Evolutionary conservation across 1,140 invertebrate genomes (phyloP).

Genomic region (Wiebesia pumilae): DNA sequence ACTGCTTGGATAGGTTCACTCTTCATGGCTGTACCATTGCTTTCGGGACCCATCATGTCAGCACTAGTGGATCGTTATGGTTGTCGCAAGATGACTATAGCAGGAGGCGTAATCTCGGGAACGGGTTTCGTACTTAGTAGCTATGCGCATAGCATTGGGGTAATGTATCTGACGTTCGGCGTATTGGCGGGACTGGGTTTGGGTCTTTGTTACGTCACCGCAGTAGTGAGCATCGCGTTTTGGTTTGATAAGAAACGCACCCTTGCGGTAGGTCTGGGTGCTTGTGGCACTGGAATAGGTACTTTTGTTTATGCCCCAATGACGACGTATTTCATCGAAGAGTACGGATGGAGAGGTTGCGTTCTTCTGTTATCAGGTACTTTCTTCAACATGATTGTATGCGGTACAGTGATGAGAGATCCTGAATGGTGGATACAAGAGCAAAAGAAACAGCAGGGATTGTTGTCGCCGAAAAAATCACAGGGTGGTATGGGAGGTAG

Average conservation of each 20-base stretch:
- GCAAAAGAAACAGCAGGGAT: conserved; percentile 72
- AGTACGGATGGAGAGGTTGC: conserved; percentile 83
- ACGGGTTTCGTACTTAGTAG: conserved; percentile 88
- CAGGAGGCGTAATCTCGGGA: conserved; percentile 85
- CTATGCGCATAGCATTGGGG: conserved; percentile 84
- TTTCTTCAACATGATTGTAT: conserved; percentile 87
- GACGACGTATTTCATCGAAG: conserved; percentile 80
- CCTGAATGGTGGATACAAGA: conserved; percentile 85
- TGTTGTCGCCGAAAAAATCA: conserved; percentile 63
- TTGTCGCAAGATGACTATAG: conserved; percentile 88
- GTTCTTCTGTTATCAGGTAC: conserved; percentile 88
- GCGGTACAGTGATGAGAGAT: conserved; percentile 91
- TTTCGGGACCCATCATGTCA: conserved; percentile 92
- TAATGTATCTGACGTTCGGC: conserved; percentile 90
- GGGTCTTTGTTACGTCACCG: conserved; percentile 94
- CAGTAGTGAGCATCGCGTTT: conserved; percentile 94
- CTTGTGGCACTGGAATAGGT: conserved; percentile 93
- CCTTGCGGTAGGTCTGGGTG: conserved; percentile 93
- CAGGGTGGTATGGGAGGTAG: neutral
- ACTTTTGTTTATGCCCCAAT: conserved; percentile 90
- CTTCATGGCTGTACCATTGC: conserved; percentile 91
- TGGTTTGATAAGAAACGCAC: conserved; percentile 95
- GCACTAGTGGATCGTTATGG: conserved; percentile 91
- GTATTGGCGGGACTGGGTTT: conserved; percentile 90
- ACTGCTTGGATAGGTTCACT: conserved; percentile 93